Evolutionary conservation across 1,140 invertebrate genomes (phyloP).

Genomic region (Orius insidiosus): DNA sequence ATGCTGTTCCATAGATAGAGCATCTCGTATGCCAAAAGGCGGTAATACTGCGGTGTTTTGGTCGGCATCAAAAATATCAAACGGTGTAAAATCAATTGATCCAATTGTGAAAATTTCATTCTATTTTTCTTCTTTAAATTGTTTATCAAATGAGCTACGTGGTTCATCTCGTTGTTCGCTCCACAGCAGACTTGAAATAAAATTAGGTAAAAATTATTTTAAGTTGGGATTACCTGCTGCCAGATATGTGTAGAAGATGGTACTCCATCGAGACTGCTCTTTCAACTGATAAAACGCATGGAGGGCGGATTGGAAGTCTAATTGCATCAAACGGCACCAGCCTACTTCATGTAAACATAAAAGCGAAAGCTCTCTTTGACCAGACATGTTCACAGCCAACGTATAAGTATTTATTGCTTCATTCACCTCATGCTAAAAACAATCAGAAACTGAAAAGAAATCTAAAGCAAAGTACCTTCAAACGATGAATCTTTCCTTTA

Average conservation of each 20-base stretch:
- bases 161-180: background rate
- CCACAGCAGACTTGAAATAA: conserved; percentile 9
- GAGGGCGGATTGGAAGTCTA: conserved; percentile 39
- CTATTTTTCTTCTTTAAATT: background rate
- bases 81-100: background rate
- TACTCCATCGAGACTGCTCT: conserved; percentile 46
- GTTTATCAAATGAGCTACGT: background rate
- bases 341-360: conserved; percentile 53
- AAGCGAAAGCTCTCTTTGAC: conserved; percentile 46
- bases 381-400: conserved; percentile 37
- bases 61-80: background rate
- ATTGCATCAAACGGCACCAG: conserved; percentile 48
- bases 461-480: conserved; percentile 33
- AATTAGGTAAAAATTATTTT: background rate
- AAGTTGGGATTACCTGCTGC: conserved; percentile 30
- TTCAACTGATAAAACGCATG: conserved; percentile 38
- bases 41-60: conserved; percentile 18
- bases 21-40: conserved; percentile 45
- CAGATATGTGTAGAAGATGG: conserved; percentile 51
- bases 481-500: conserved; percentile 40
- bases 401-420: conserved; percentile 39
- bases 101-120: background rate
- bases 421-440: conserved; percentile 39
- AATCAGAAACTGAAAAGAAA: conserved; percentile 7
- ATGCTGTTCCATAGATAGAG: conserved; percentile 56